These are phyloP conservation scores for Sepioteuthis lessoniana DNA, from an alignment of 2,888 invertebrate genomes.

Conservation along the genomic window DNA sequence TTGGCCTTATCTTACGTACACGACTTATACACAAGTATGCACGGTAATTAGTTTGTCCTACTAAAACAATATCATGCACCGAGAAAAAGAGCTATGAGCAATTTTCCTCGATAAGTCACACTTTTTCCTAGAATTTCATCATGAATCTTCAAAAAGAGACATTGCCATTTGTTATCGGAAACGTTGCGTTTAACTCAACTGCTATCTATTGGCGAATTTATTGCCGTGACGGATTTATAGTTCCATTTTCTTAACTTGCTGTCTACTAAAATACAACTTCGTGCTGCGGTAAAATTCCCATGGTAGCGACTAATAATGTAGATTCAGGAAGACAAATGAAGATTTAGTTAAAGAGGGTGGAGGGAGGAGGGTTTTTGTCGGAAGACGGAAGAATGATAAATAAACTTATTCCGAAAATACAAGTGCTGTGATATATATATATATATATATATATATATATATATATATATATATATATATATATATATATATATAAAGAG, in stretches of 20 bases:
- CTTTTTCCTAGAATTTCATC: neutral
- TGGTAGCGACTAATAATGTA: neutral
- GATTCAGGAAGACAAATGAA: neutral
- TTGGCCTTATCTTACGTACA: no score
- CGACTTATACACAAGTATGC: no score
- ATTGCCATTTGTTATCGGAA: neutral
- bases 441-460: no score
- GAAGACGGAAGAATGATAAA: neutral
- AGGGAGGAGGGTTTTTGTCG: neutral
- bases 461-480: no score
- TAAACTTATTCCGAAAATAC: neutral
- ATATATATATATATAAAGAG: no score
- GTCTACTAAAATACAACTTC: neutral
- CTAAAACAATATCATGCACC: accelerated
- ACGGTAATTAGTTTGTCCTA: no score
- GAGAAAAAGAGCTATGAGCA: no score
- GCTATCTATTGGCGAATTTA: neutral
- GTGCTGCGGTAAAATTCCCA: neutral
- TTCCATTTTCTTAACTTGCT: neutral
- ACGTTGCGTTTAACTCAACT: neutral
- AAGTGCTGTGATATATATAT: no score
- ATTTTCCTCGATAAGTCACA: neutral
- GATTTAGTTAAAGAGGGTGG: neutral
- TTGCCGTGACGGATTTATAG: neutral
- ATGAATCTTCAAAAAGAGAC: neutral